A percentile compares a stretch with the other conserved stretches of the same genome.
Conservation (phyloP, 53 echinoderm and acorn worm genomes). For the Echinometra lucunter region DNA sequence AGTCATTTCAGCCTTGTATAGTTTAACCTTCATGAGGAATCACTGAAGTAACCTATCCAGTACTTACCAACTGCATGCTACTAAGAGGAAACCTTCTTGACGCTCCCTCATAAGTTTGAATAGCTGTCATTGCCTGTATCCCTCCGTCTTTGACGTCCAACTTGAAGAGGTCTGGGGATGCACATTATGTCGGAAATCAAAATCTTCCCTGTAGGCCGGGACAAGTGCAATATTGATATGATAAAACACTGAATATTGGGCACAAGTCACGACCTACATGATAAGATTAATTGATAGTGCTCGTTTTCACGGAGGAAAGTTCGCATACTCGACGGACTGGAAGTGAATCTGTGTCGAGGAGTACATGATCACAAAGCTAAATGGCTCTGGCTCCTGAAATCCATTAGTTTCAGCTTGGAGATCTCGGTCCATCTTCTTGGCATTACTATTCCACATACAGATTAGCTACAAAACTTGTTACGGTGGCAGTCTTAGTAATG, state of each 20-base stretch:
- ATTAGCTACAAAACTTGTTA: neutral
- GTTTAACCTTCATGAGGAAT: too few relatives aligned
- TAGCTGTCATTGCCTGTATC: too few relatives aligned
- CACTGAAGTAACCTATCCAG: too few relatives aligned
- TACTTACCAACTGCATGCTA: too few relatives aligned
- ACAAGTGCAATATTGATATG: constrained; percentile 94
- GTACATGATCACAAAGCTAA: too few relatives aligned
- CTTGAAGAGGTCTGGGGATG: too few relatives aligned
- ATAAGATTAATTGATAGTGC: neutral
- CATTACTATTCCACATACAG: neutral
- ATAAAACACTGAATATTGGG: constrained; percentile 78
- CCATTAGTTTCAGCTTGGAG: neutral
- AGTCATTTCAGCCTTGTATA: neutral
- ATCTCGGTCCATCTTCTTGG: neutral
- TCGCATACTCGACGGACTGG: neutral
- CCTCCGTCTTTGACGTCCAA: too few relatives aligned
- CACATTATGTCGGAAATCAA: neutral
- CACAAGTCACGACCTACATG: constrained; percentile 88
- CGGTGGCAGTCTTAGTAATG: too few relatives aligned
- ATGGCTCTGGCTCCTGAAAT: neutral
- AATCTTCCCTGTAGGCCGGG: constrained; percentile 89
- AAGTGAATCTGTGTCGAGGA: neutral
- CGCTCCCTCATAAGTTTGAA: too few relatives aligned
- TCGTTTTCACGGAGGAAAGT: neutral
- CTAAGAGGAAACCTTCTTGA: too few relatives aligned